These are phyloP conservation scores for Perccottus glenii DNA, from an alignment of 2,113 vertebrate species.

Conservation along the genomic window DNA sequence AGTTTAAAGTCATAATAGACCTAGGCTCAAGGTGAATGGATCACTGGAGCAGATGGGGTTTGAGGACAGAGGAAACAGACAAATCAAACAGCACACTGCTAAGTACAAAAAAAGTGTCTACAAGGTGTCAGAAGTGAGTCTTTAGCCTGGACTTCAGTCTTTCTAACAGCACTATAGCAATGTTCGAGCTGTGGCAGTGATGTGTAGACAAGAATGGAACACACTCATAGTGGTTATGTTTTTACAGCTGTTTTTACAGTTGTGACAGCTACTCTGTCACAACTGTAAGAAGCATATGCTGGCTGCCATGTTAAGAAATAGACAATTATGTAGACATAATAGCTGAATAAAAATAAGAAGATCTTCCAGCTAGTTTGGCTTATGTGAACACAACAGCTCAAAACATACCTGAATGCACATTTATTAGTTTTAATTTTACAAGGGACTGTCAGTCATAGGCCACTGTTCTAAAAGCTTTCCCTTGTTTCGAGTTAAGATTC, in stretches of 20 bases:
- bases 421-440: background rate
- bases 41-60: too few relatives aligned
- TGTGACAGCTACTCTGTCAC: background rate
- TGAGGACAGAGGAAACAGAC: too few relatives aligned
- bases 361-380: background rate
- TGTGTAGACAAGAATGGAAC: background rate
- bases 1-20: too few relatives aligned
- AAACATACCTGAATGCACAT: too few relatives aligned
- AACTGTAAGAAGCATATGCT: background rate
- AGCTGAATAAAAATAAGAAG: background rate
- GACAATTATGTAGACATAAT: background rate
- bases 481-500: constrained; percentile 11
- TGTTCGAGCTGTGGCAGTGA: background rate
- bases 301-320: background rate
- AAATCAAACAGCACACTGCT: too few relatives aligned
- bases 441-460: too few relatives aligned
- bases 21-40: too few relatives aligned
- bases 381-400: background rate
- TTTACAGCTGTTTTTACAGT: background rate
- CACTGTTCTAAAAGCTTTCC: constrained; percentile 9
- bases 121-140: too few relatives aligned
- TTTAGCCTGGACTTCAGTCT: too few relatives aligned
- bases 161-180: background rate
- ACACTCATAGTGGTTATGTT: constrained; percentile 2
- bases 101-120: too few relatives aligned